Evolutionary conservation across 2,113 vertebrate species (phyloP), one percentile per base, ranked within the genome.

Genomic region (Agapornis roseicollis): DNA sequence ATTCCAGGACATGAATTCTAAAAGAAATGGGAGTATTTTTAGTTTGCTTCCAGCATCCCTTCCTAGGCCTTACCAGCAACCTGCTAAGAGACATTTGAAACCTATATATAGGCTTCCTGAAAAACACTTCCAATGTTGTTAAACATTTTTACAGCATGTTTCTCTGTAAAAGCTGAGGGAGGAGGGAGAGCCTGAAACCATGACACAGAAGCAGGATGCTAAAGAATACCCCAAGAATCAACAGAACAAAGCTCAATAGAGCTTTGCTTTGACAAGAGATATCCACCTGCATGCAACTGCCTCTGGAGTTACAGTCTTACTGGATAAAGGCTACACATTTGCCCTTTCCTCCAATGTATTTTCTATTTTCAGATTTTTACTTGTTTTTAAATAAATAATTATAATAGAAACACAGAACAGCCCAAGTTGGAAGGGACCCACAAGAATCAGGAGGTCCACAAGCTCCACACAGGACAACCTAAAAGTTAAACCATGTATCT

Each of bases 391-490:
- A 70, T 10, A 6, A 56, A 7, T 64, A 80, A 68, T 63, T 63
- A 70, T 13, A 63, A 70, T 0, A 53, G 24, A 82, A 28, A 7
- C n/a, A 47, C 0, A 37, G 23, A 68, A 9, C 13, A 65, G 28
- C 17, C 28, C 12, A 47, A 49, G 13, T 1, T 66, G 41, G 27
- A 69, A 90, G 17, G 27, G 16, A 80, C 9, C 44, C 28, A 42
- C 0, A 0, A 74, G 7, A 19, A 84, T 31, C 39, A 41, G 0
- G 0, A 2, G 52, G 24, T 81, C 41, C n/a, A 61, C n/a, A 72
- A 46, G 52, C 29, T 56, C n/a, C 27, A 35, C 1, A 5, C 4
- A 60, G 16, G 44, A 53, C 46, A 73, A 37, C 5, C 13, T 28
- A 33, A 19, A 77, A 77, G 24, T 27, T 35, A 65, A 64, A 27